Evolutionary conservation across 1,140 invertebrate species (phyloP).

Genomic region (Panonychus citri): DNA sequence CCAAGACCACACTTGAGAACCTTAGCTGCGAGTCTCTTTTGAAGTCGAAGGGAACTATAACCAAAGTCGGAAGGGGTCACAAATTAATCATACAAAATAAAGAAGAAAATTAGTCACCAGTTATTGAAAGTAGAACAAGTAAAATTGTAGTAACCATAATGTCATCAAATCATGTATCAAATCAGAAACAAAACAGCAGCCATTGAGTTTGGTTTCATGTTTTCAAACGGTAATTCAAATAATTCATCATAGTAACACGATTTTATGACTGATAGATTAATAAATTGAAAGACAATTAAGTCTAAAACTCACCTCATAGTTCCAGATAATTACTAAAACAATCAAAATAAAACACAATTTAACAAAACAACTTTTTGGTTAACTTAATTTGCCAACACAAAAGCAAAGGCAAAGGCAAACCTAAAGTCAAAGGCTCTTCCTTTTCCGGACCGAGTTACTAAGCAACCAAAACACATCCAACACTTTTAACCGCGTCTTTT

Average conservation of each 20-base stretch:
- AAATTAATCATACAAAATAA: too few relatives aligned
- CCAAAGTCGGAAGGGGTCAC: too few relatives aligned
- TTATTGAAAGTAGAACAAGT: too few relatives aligned
- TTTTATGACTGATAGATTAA: neutral
- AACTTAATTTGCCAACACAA: neutral
- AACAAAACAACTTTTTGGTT: neutral
- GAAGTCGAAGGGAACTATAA: constrained; percentile 38
- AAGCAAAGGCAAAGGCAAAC: neutral
- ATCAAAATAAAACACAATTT: neutral
- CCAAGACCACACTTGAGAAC: constrained; percentile 98
- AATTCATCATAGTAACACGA: neutral
- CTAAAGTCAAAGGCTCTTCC: neutral
- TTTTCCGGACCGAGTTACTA: too few relatives aligned
- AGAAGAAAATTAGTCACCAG: too few relatives aligned
- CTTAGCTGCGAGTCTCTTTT: constrained; percentile 93
- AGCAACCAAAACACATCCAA: too few relatives aligned
- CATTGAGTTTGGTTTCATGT: neutral
- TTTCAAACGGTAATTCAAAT: neutral
- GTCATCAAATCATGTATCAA: neutral
- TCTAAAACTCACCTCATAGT: neutral
- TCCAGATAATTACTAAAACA: neutral
- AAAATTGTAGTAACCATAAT: too few relatives aligned
- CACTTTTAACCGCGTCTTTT: too few relatives aligned
- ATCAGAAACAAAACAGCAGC: neutral
- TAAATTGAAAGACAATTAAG: neutral